These are phyloP conservation scores for Minunthozetes semirufus DNA, from an alignment of 2,888 invertebrate species.

Conservation along the genomic window DNA sequence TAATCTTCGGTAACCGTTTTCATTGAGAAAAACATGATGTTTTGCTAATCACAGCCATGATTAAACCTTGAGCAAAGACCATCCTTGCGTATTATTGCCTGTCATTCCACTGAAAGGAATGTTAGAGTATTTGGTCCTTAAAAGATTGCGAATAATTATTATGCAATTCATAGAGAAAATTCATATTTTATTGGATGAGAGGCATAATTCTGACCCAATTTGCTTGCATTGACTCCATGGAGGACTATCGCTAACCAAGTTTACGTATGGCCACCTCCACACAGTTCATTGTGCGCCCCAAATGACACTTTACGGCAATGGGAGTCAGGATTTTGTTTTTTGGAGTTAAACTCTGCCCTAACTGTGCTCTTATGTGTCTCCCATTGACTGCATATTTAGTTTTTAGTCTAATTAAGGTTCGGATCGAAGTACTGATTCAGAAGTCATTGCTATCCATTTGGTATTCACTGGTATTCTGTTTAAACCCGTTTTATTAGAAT, in stretches of 20 bases:
- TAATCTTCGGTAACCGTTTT: too few relatives aligned
- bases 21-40: too few relatives aligned
- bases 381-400: not conserved
- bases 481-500: not conserved
- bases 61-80: too few relatives aligned
- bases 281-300: slow-evolving; percentile 29
- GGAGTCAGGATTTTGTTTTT: slow-evolving; percentile 7
- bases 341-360: not conserved
- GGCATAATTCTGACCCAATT: slow-evolving; percentile 23
- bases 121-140: not conserved
- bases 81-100: not conserved
- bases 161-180: not conserved
- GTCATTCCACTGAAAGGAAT: not conserved
- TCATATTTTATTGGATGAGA: not conserved
- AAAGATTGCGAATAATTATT: not conserved
- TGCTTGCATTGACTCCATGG: slow-evolving; percentile 15
- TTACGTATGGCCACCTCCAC: not conserved
- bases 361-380: not conserved
- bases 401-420: slow-evolving; percentile 8
- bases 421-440: not conserved
- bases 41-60: too few relatives aligned
- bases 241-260: not conserved
- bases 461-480: not conserved
- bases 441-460: too few relatives aligned
- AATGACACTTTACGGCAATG: slow-evolving; percentile 28